phyloP scores from a whole-genome alignment of 1,140 invertebrate genomes.

The Aphelinus atriplicis region DNA sequence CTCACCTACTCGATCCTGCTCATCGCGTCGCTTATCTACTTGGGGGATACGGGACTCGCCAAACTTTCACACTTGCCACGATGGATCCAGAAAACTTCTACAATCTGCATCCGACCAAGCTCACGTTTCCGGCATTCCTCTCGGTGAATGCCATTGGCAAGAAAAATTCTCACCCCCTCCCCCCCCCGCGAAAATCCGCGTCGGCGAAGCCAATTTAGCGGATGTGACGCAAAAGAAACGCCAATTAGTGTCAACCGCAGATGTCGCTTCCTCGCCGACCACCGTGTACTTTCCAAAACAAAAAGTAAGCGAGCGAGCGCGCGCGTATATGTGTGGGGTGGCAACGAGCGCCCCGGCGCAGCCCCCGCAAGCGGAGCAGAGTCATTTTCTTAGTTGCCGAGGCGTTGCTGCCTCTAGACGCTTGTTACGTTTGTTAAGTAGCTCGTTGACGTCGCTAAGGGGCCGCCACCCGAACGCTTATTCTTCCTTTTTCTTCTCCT shows the following conservation, averaged over 20 bases:
- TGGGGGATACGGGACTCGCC: constrained; percentile 10
- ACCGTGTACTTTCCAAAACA: no score
- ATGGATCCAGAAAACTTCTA: neutral
- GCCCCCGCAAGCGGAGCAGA: neutral
- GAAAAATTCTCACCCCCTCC: no score
- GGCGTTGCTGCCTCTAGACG: neutral
- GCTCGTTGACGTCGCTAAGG: constrained; percentile 22
- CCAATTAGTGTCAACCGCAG: constrained; percentile 61
- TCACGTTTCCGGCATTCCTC: no score
- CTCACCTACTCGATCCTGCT: no score
- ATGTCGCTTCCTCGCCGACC: constrained; percentile 21
- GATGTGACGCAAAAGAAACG: constrained; percentile 49
- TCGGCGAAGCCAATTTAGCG: no score
- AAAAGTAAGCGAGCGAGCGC: neutral
- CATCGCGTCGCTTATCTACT: neutral
- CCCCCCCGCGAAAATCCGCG: no score
- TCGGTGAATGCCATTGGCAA: no score
- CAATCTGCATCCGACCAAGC: neutral
- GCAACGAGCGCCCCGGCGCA: neutral
- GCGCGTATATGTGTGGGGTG: neutral
- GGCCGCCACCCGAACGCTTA: neutral
- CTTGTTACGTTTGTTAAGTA: constrained; percentile 26
- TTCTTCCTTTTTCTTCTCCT: neutral
- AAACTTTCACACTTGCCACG: no score
- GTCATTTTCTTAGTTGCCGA: constrained; percentile 22